These are phyloP conservation scores for Cottoperca gobio DNA, from an alignment of 2,797 vertebrate species.

Conservation along the genomic window DNA sequence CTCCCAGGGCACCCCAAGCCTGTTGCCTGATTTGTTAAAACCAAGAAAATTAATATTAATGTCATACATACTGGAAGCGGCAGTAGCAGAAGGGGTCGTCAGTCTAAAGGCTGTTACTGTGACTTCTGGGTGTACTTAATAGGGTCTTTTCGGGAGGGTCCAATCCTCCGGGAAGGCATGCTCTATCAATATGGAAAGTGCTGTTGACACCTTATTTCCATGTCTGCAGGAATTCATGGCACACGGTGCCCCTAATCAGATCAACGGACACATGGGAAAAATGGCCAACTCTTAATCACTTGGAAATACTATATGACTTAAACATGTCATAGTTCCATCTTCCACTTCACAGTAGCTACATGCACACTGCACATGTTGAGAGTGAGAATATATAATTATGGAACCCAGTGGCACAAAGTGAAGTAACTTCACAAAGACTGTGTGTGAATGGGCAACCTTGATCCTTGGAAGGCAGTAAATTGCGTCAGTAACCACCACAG, in stretches of 20 bases:
- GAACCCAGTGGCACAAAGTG: conserved; percentile 18
- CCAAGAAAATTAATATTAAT: conserved; percentile 85
- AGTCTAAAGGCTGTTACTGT: conserved; percentile 56
- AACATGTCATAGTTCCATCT: conserved; percentile 6
- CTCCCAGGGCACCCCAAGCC: conserved; percentile 72
- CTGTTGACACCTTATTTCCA: conserved; percentile 54
- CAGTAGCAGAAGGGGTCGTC: conserved; percentile 61
- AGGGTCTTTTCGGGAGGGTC: conserved; percentile 48
- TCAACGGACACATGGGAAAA: conserved; percentile 11
- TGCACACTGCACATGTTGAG: neutral
- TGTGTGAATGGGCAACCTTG: conserved; percentile 40
- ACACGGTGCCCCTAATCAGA: conserved; percentile 21
- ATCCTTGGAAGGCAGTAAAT: conserved; percentile 50
- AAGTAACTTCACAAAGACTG: conserved; percentile 45
- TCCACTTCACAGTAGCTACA: conserved; percentile 20
- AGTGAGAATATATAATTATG: conserved; percentile 34
- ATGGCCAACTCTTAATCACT: conserved; percentile 7
- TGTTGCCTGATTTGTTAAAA: conserved; percentile 84
- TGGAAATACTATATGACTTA: conserved; percentile 23
- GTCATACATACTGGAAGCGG: conserved; percentile 63
- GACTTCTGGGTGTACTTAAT: conserved; percentile 66
- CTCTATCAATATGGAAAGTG: conserved; percentile 54
- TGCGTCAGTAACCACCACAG: conserved; percentile 37
- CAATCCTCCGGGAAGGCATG: conserved; percentile 46
- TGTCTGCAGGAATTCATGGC: conserved; percentile 20